A percentile compares a stretch with the other conserved stretches of the same genome.
Evolutionary conservation across 2,113 vertebrate genomes (phyloP).

Genomic region (Phalacrocorax brasilianus): DNA sequence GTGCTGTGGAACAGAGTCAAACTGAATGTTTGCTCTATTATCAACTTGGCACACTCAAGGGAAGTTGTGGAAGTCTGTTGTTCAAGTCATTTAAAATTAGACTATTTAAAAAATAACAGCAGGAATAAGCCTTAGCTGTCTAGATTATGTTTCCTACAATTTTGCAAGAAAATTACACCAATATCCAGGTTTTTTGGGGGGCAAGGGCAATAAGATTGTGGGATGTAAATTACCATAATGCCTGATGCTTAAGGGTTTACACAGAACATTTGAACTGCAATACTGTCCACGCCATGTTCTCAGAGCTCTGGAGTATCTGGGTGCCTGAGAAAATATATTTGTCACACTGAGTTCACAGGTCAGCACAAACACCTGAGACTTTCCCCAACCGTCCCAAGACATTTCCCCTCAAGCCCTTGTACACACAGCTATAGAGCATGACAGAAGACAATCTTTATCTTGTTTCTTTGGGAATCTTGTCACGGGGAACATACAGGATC

Average conservation of each 20-base stretch:
- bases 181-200: neutral
- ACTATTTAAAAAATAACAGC: neutral
- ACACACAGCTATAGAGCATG: neutral
- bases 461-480: neutral
- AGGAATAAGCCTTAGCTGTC: neutral
- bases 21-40: neutral
- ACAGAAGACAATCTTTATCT: neutral
- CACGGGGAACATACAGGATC: neutral
- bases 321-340: neutral
- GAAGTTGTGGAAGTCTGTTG: slow-evolving; percentile 37
- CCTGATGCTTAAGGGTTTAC: neutral
- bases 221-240: neutral
- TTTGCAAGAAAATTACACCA: neutral
- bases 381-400: neutral
- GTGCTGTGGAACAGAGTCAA: neutral
- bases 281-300: neutral
- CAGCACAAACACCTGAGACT: neutral
- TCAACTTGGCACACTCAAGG: slow-evolving; percentile 23
- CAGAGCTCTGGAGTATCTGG: neutral
- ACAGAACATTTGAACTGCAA: neutral
- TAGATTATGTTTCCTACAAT: neutral
- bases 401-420: neutral
- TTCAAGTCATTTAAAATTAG: slow-evolving; percentile 25
- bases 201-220: neutral
- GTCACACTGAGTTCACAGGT: neutral